Evolutionary conservation across 2,797 vertebrate species (phyloP).

Genomic region (Spatula versicolor): DNA sequence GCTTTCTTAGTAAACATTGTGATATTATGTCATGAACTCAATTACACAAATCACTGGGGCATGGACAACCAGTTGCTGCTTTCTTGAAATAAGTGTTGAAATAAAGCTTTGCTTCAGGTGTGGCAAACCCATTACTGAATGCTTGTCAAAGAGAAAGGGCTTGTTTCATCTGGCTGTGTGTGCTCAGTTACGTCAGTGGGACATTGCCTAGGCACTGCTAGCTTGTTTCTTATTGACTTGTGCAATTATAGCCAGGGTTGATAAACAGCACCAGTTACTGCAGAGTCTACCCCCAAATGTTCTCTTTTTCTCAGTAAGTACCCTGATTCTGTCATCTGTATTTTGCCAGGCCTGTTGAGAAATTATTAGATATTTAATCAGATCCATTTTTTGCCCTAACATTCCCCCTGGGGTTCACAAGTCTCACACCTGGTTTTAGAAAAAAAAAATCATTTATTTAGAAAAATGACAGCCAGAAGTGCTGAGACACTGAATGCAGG

Average conservation of each 20-base stretch:
- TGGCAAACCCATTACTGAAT: conserved; percentile 30
- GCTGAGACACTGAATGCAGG: background rate
- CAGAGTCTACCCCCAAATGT: background rate
- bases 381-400: background rate
- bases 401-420: background rate
- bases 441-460: background rate
- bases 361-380: background rate
- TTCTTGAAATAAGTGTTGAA: conserved; percentile 39
- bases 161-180: background rate
- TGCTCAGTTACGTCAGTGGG: conserved; percentile 49
- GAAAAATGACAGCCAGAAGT: background rate
- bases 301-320: background rate
- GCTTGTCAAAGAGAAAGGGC: background rate
- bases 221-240: background rate
- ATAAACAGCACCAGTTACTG: background rate
- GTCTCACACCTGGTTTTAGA: background rate
- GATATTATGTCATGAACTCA: conserved; percentile 1
- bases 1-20: conserved; percentile 16
- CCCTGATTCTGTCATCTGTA: background rate
- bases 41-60: conserved; percentile 26
- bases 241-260: background rate
- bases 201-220: background rate
- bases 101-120: conserved; percentile 26
- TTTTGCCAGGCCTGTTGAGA: background rate
- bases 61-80: background rate